Conservation (phyloP, 1,140 invertebrate genomes). For the Camponotus floridanus region DNA sequence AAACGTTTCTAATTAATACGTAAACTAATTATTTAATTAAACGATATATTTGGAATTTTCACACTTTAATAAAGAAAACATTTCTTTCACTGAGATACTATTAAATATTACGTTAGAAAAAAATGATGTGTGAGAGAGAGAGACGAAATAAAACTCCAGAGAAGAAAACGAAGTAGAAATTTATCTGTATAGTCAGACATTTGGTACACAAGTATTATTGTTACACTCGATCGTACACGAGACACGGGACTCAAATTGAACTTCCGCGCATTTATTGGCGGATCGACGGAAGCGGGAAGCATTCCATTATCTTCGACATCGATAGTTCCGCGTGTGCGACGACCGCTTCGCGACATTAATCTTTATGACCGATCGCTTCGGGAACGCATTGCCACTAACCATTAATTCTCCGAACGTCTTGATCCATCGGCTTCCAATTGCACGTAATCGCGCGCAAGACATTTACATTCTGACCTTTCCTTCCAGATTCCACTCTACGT, state of each 20-base stretch:
- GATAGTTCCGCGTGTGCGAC: slow-evolving; percentile 29
- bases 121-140: background rate
- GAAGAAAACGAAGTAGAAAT: slow-evolving; percentile 17
- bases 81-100: background rate
- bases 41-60: background rate
- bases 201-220: slow-evolving; percentile 29
- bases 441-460: slow-evolving; percentile 51
- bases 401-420: slow-evolving; percentile 54
- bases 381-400: slow-evolving; percentile 32
- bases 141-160: background rate
- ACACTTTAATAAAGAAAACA: no score
- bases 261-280: slow-evolving; percentile 51
- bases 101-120: background rate
- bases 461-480: slow-evolving; percentile 47
- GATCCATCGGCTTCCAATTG: slow-evolving; percentile 57
- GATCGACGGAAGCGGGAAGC: slow-evolving; percentile 21
- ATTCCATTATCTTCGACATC: slow-evolving; percentile 57
- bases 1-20: background rate
- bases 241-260: slow-evolving; percentile 48
- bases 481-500: slow-evolving; percentile 11
- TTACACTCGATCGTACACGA: slow-evolving; percentile 53
- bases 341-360: slow-evolving; percentile 52
- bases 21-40: background rate
- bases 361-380: slow-evolving; percentile 58
- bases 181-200: slow-evolving; percentile 44